phyloP scores from a whole-genome alignment of 2,888 invertebrate species.

The Parapristionchus giblindavisi region DNA sequence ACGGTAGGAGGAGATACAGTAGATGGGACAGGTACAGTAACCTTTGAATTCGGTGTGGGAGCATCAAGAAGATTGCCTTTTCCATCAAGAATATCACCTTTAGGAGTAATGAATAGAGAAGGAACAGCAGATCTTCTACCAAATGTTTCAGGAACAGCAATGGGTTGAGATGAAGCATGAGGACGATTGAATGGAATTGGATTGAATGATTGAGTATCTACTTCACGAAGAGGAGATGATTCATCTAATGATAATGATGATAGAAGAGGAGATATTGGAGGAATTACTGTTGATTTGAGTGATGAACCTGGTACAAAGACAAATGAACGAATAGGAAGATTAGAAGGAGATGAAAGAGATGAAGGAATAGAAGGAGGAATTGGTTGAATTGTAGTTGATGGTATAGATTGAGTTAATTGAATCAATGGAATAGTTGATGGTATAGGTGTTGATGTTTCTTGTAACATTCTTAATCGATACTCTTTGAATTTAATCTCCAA shows the following conservation, averaged over 20 bases:
- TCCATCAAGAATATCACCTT: conserved; percentile 29
- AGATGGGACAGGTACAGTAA: not conserved
- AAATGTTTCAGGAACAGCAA: conserved; percentile 21
- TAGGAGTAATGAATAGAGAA: conserved; percentile 23
- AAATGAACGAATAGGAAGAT: conserved; percentile 28
- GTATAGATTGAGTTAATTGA: not conserved
- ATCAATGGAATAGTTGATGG: not conserved
- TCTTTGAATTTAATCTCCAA: conserved; percentile 34
- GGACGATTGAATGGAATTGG: conserved; percentile 20
- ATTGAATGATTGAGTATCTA: not conserved
- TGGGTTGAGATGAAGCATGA: conserved; percentile 25
- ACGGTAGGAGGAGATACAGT: not conserved
- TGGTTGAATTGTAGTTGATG: not conserved
- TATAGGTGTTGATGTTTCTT: not conserved
- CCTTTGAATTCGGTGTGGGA: not conserved
- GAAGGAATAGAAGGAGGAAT: conserved; percentile 7
- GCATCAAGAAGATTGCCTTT: conserved; percentile 12
- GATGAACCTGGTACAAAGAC: conserved; percentile 8
- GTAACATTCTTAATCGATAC: conserved; percentile 14
- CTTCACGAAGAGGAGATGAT: conserved; percentile 1
- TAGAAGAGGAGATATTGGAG: conserved; percentile 24
- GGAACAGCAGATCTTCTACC: not conserved
- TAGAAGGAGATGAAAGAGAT: not conserved
- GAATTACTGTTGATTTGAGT: not conserved
- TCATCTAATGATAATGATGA: conserved; percentile 16